Percentiles rank a stretch among this genome's conserved stretches.
phyloP scores from a whole-genome alignment of 2,797 vertebrate genomes.

The Myiotriccus ornatus region DNA sequence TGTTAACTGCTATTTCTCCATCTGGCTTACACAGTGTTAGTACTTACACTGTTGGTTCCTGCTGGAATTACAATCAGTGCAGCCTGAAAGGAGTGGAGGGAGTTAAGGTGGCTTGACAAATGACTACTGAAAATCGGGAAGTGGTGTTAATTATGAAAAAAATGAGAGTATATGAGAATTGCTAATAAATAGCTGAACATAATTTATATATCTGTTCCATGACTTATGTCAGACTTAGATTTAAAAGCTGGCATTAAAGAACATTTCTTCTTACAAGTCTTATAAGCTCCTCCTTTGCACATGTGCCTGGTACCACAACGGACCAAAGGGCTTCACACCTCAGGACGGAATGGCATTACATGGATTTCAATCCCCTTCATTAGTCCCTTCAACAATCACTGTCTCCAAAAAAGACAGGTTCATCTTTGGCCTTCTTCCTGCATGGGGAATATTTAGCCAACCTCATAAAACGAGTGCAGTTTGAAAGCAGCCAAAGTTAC shows the following conservation, averaged over 20 bases:
- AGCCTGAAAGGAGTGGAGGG: not conserved
- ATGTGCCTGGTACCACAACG: not conserved
- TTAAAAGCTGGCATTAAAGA: not conserved
- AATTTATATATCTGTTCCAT: not conserved
- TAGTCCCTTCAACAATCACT: not conserved
- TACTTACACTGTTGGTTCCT: not conserved
- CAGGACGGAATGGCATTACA: not conserved
- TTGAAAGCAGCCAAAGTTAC: not conserved
- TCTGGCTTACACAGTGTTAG: not conserved
- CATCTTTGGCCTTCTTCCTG: not conserved
- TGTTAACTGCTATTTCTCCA: fast-evolving
- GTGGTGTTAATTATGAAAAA: not conserved
- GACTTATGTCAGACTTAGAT: not conserved
- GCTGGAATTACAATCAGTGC: not conserved
- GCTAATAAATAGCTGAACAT: not conserved
- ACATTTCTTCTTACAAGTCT: not conserved
- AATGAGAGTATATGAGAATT: not conserved
- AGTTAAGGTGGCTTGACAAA: not conserved
- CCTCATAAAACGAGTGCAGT: not conserved
- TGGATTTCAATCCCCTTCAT: too few species aligned
- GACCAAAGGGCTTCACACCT: not conserved
- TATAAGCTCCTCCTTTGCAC: not conserved
- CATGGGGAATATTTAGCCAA: not conserved
- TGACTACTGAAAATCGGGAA: not conserved
- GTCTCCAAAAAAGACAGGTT: not conserved